Conservation (phyloP, 2,888 invertebrate species). For the Pollenia amentaria region DNA sequence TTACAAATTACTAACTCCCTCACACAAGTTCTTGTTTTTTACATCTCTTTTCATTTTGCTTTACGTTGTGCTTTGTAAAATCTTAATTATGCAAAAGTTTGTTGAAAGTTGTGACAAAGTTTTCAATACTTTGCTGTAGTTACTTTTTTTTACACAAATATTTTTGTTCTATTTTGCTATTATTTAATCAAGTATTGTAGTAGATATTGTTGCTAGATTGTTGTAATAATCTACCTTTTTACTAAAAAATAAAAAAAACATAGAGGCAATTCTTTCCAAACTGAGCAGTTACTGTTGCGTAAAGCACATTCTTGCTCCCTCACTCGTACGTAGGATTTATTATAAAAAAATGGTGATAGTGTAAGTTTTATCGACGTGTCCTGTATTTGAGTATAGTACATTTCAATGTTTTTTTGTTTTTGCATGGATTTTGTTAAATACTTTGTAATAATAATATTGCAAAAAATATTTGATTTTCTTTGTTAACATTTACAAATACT, state of each 20-base stretch:
- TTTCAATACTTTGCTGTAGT: conserved; percentile 31
- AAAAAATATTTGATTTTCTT: conserved; percentile 43
- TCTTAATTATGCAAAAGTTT: conserved; percentile 67
- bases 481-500: neutral
- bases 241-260: neutral
- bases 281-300: no score
- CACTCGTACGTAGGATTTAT: no score
- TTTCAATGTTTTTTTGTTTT: neutral
- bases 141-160: conserved; percentile 13
- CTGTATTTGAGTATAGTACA: no score
- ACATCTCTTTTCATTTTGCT: neutral
- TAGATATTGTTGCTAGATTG: conserved; percentile 10
- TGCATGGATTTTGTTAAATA: neutral
- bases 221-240: neutral
- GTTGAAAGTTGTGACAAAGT: conserved; percentile 40
- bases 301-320: no score
- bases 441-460: conserved; percentile 25
- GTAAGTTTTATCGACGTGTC: no score
- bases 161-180: conserved; percentile 8
- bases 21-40: neutral
- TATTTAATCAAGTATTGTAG: conserved; percentile 35
- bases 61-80: conserved; percentile 27
- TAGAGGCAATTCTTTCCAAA: no score
- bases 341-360: no score
- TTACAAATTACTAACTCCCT: no score